Conservation (phyloP, 2,113 vertebrate genomes). For the Ondatra zibethicus region DNA sequence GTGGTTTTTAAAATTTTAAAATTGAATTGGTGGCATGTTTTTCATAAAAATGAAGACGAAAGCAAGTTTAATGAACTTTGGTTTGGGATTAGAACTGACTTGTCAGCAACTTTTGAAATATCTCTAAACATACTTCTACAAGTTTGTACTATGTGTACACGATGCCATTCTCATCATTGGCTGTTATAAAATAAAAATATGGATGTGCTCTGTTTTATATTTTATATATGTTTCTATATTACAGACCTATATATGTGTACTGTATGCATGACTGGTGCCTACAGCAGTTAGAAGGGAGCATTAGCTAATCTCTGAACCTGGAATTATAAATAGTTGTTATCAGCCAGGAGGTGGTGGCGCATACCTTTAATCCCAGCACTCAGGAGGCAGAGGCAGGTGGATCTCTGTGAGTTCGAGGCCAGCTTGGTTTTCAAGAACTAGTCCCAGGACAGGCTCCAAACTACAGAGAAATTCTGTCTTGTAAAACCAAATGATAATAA, state of each 20-base stretch:
- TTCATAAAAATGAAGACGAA: neutral
- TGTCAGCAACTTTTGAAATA: neutral
- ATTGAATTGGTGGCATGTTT: neutral
- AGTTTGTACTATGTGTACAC: neutral
- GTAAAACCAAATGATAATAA: no score
- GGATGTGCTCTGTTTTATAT: no score
- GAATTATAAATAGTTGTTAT: neutral
- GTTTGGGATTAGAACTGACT: neutral
- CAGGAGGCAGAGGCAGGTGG: no score
- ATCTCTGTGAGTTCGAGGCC: no score
- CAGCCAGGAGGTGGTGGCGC: no score
- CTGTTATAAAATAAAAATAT: neutral
- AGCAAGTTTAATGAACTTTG: neutral
- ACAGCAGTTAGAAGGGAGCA: neutral
- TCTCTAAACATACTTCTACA: neutral
- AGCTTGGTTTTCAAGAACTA: no score
- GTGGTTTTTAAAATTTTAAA: no score
- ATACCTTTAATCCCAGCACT: no score
- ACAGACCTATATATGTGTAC: neutral
- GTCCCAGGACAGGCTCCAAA: no score
- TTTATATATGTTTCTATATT: no score
- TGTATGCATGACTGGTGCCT: neutral
- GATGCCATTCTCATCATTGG: neutral
- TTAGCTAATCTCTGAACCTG: neutral
- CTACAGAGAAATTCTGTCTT: no score